Conservation (phyloP, 2,888 invertebrate species). For the Erannis defoliaria region DNA sequence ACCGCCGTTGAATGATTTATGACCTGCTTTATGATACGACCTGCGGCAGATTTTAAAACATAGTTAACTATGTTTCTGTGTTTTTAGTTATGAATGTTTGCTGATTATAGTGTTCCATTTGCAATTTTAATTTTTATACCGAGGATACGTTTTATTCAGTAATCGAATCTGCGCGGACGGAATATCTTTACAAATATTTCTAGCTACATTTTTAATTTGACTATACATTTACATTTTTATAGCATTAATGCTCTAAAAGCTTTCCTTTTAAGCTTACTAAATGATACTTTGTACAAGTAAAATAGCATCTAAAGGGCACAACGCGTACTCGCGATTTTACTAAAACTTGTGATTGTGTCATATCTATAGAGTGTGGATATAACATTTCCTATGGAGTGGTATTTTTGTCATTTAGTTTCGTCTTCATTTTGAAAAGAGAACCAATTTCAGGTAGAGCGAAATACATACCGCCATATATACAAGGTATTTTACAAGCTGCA, state of each 20-base stretch:
- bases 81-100: constrained; percentile 10
- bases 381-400: constrained; percentile 40
- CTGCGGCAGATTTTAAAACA: constrained; percentile 42
- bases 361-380: constrained; percentile 23
- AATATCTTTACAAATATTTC: background rate
- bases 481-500: background rate
- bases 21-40: constrained; percentile 50
- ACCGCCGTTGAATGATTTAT: constrained; percentile 59
- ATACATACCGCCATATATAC: background rate
- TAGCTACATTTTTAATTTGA: background rate
- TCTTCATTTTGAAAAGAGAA: constrained; percentile 32
- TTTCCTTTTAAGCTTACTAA: background rate
- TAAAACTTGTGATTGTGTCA: constrained; percentile 19
- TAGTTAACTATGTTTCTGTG: constrained; percentile 14
- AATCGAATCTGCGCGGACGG: background rate
- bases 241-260: too few species aligned
- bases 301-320: too few species aligned
- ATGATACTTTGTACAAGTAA: background rate
- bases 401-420: constrained; percentile 56
- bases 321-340: background rate
- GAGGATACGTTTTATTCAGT: too few species aligned
- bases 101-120: constrained; percentile 9
- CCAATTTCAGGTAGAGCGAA: background rate
- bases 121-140: background rate
- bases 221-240: too few species aligned